Evolutionary conservation across 2,888 invertebrate genomes (phyloP).

Genomic region (Sarcophaga variegata): DNA sequence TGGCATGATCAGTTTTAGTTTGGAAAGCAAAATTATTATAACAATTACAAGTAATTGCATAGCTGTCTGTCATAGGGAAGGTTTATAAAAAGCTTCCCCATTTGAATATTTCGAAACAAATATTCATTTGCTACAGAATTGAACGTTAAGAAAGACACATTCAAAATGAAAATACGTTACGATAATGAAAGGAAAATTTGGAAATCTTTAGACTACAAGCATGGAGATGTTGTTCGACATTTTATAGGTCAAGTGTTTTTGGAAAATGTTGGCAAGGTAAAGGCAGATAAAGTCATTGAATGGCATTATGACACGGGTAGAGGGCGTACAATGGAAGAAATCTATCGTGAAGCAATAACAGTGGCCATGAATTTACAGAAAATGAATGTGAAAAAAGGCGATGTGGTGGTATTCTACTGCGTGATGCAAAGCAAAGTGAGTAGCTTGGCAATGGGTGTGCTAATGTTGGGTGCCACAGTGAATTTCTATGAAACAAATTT

Average conservation of each 20-base stretch:
- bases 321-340: constrained; percentile 52
- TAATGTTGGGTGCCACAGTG: constrained; percentile 59
- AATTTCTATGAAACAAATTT: constrained; percentile 69
- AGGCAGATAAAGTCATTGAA: constrained; percentile 55
- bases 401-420: constrained; percentile 62
- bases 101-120: too few relatives aligned
- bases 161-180: constrained; percentile 20
- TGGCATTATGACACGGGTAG: constrained; percentile 61
- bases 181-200: constrained; percentile 33
- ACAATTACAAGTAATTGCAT: constrained; percentile 7
- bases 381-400: constrained; percentile 64
- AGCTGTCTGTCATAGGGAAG: too few relatives aligned
- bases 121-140: neutral
- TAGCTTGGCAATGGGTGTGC: constrained; percentile 64
- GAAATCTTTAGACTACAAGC: constrained; percentile 31
- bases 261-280: constrained; percentile 6
- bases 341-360: constrained; percentile 56
- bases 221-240: constrained; percentile 30
- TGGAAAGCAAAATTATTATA: neutral
- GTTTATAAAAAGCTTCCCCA: too few relatives aligned
- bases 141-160: too few relatives aligned
- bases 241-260: constrained; percentile 45
- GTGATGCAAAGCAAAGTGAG: constrained; percentile 54
- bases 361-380: constrained; percentile 60
- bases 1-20: constrained; percentile 1